phyloP scores from a whole-genome alignment of 2,888 invertebrate species.

The Anthophora plumipes region DNA sequence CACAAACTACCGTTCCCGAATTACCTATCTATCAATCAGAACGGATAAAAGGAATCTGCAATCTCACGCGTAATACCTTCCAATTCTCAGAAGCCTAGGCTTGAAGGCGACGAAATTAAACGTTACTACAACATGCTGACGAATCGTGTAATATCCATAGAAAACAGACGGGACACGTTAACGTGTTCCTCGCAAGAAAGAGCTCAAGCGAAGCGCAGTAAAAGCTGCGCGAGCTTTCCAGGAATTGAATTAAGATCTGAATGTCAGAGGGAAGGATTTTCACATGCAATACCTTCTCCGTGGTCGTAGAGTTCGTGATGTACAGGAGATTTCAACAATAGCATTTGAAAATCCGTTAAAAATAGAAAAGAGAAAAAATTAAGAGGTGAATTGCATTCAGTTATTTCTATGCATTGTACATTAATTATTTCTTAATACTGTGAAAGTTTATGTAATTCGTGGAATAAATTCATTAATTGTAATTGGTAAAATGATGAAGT shows the following conservation, averaged over 20 bases:
- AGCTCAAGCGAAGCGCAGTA: not conserved
- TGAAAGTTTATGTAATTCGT: too few species aligned
- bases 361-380: too few species aligned
- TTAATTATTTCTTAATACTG: too few species aligned
- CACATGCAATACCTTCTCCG: constrained; percentile 1
- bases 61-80: not conserved
- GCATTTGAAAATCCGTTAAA: too few species aligned
- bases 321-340: too few species aligned
- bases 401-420: too few species aligned
- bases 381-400: too few species aligned
- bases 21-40: not conserved
- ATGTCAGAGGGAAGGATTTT: constrained; percentile 23
- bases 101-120: not conserved
- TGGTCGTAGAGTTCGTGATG: not conserved
- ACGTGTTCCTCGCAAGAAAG: not conserved
- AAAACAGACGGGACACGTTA: constrained; percentile 1
- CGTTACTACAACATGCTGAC: not conserved
- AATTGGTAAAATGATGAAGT: too few species aligned
- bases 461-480: too few species aligned
- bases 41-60: constrained; percentile 4
- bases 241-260: constrained; percentile 30
- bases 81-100: not conserved
- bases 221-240: constrained; percentile 14
- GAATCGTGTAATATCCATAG: constrained; percentile 3
- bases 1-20: not conserved